Base-by-base conservation (phyloP, 2,888 invertebrate species). In the Hypselothyrea guttata region DNA sequence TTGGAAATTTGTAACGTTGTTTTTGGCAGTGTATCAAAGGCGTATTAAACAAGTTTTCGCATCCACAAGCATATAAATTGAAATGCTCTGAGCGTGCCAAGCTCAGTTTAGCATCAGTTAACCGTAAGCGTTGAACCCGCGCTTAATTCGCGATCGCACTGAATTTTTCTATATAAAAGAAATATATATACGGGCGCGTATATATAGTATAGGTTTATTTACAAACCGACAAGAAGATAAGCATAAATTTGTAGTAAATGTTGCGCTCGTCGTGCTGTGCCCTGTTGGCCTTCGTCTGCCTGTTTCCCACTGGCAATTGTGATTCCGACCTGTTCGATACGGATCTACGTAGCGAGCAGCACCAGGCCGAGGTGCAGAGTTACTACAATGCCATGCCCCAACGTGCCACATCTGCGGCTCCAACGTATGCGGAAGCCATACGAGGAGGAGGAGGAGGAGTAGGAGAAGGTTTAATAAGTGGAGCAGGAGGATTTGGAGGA, bases 51-150 rank as follows among this genome's bases (percentile, higher is more conserved):
- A 49, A 64, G 78, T 77, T 82, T 75, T 62, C 68, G 53, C 56
- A 58, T 56, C 58, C 51, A 62, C 16, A 38, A 18, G 18, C 65
- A 65, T 78, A 78, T 78, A 78, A 76, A 84, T 59, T 61, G 54
- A 55, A 58, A 41, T 37, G 52, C 61, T 15, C 42, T 28, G 37
- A 47, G 62, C 56, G 38, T 38, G 45, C 38, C 31, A 47, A 61
- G 58, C 53, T 82, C 66, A 79, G 78, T 78, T 64, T 44, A 61
- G 37, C 30, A 45, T 28, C 44, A 63, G 48, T 65, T 22, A 22
- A 53, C 52, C 42, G 38, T 42, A 45, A 13, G 40, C 41, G 30
- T 49, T 37, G 28, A 35, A 57, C 48, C 35, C 57, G 51, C 57
- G 66, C 4, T 12, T 9, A 27, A 38, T 31, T 44, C 38, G 28